These are phyloP conservation scores for Dynastes hyllus DNA, from an alignment of 2,888 invertebrate species.

Conservation along the genomic window DNA sequence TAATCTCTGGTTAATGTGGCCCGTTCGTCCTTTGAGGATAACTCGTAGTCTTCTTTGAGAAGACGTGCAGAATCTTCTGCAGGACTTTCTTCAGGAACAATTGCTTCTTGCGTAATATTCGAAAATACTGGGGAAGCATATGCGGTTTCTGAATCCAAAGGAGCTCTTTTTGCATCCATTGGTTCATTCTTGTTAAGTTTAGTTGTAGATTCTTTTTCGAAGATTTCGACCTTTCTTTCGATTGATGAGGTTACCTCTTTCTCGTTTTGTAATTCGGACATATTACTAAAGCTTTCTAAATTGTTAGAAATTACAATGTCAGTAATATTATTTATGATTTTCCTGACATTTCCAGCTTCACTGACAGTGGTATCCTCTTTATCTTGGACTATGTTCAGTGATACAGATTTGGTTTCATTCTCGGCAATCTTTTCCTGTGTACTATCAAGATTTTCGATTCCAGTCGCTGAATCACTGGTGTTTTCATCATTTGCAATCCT, in stretches of 20 bases:
- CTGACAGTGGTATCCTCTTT: background rate
- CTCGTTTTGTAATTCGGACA: conserved; percentile 44
- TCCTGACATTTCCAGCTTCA: background rate
- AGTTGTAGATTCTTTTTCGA: conserved; percentile 33
- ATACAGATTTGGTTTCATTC: background rate
- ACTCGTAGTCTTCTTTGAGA: conserved; percentile 36
- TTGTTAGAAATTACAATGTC: background rate
- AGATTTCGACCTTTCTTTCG: conserved; percentile 35
- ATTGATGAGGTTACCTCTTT: conserved; percentile 14
- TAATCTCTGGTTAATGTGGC: conserved; percentile 58
- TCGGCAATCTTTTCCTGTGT: background rate
- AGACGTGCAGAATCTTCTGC: conserved; percentile 47
- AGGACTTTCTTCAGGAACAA: conserved; percentile 6
- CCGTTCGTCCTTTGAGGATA: conserved; percentile 37
- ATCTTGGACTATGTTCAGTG: background rate
- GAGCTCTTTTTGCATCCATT: background rate
- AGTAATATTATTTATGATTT: conserved; percentile 29
- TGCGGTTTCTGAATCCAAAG: conserved; percentile 10
- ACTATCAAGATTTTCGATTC: background rate
- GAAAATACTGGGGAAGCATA: conserved; percentile 48
- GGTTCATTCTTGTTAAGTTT: background rate
- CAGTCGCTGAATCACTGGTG: background rate
- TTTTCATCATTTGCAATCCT: conserved; percentile 29
- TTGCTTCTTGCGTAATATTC: conserved; percentile 52
- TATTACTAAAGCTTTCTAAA: conserved; percentile 17